phyloP scores from a whole-genome alignment of 2,113 vertebrate genomes.

The Phrynocephalus versicolor region DNA sequence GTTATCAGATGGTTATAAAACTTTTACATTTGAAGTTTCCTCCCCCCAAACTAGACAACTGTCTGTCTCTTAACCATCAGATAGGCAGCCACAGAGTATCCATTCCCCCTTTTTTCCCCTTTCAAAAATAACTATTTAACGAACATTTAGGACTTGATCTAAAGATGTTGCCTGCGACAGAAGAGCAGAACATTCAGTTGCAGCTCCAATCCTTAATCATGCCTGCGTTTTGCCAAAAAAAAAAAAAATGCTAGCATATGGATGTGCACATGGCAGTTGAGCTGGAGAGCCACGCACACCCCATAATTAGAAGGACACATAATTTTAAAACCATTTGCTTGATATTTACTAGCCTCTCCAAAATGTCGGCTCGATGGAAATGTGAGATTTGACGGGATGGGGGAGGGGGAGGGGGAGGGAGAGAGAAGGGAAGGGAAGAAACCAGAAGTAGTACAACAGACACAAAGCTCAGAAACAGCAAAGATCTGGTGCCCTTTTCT shows the following conservation, averaged over 20 bases:
- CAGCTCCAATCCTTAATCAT: conserved; percentile 66
- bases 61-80: conserved; percentile 50
- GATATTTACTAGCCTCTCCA: conserved; percentile 33
- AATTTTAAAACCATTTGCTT: conserved; percentile 63
- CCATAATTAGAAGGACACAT: conserved; percentile 70
- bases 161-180: conserved; percentile 60
- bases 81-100: conserved; percentile 42
- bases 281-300: conserved; percentile 60
- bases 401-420: not conserved
- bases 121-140: conserved; percentile 30
- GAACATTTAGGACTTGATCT: conserved; percentile 60
- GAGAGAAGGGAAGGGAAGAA: not conserved
- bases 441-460: conserved; percentile 6
- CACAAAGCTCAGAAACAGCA: conserved; percentile 51
- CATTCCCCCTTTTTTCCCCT: not conserved
- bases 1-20: conserved; percentile 54
- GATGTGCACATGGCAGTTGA: conserved; percentile 69
- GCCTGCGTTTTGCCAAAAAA: conserved; percentile 49
- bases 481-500: conserved; percentile 32
- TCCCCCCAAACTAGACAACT: conserved; percentile 49
- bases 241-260: conserved; percentile 72
- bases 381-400: conserved; percentile 7
- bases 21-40: conserved; percentile 59
- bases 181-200: conserved; percentile 63
- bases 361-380: conserved; percentile 29